These are phyloP conservation scores for Sebastes fasciatus DNA, from an alignment of 2,113 vertebrate genomes.

Conservation along the genomic window DNA sequence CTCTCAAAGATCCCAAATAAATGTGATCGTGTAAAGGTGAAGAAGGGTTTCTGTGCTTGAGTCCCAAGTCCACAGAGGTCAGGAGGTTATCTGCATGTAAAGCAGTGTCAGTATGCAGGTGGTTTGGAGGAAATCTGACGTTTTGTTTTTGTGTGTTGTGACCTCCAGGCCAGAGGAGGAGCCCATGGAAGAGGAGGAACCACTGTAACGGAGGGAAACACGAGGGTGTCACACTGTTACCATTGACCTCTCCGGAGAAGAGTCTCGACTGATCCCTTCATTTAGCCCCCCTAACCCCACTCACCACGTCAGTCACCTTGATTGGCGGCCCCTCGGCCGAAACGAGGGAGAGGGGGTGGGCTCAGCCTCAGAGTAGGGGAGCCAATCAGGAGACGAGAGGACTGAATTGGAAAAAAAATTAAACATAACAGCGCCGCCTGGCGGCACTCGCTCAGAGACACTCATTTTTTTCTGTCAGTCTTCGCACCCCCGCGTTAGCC, in stretches of 20 bases:
- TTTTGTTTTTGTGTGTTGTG: background rate
- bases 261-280: slow-evolving; percentile 77
- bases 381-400: slow-evolving; percentile 80
- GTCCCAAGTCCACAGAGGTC: too few species aligned
- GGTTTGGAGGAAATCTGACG: rapidly evolving
- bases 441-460: slow-evolving; percentile 65
- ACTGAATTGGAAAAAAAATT: slow-evolving; percentile 61
- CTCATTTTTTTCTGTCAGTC: slow-evolving; percentile 73
- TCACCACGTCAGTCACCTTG: slow-evolving; percentile 75
- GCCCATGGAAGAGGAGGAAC: slow-evolving; percentile 93
- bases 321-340: slow-evolving; percentile 72
- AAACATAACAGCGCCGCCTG: slow-evolving; percentile 53
- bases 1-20: background rate
- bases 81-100: too few species aligned
- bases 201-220: slow-evolving; percentile 82
- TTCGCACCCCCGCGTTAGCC: slow-evolving; percentile 57
- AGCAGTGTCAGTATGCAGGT: too few species aligned
- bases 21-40: background rate
- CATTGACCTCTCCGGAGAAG: slow-evolving; percentile 77
- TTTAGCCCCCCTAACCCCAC: slow-evolving; percentile 78
- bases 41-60: background rate
- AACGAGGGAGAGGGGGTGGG: slow-evolving; percentile 74
- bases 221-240: slow-evolving; percentile 63
- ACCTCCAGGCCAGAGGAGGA: slow-evolving; percentile 87
- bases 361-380: slow-evolving; percentile 78